Conservation (phyloP, 2,888 invertebrate species). For the Nudaria mundana region DNA sequence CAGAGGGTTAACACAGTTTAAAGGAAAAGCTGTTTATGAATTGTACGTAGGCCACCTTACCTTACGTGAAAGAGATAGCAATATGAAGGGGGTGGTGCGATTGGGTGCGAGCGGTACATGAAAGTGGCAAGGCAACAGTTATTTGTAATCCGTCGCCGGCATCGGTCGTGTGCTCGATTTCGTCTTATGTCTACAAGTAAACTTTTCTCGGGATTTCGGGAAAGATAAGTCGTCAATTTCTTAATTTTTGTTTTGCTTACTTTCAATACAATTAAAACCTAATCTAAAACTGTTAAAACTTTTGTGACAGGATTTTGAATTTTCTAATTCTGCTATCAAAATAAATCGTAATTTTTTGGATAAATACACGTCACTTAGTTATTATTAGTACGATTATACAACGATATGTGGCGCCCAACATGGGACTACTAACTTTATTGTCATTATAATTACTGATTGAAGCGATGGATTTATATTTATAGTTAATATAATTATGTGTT, state of each 20-base stretch:
- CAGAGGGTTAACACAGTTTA: slow-evolving; percentile 56
- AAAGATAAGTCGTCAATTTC: slow-evolving; percentile 58
- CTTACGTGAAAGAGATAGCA: slow-evolving; percentile 53
- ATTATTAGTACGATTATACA: slow-evolving; percentile 7
- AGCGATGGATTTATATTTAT: slow-evolving; percentile 4
- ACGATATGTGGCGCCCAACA: slow-evolving; percentile 41
- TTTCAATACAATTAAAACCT: slow-evolving; percentile 57
- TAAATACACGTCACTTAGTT: slow-evolving; percentile 16
- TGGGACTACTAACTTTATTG: slow-evolving; percentile 23
- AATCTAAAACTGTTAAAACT: slow-evolving; percentile 53
- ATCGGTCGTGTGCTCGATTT: slow-evolving; percentile 45
- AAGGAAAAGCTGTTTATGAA: slow-evolving; percentile 51
- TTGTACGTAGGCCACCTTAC: slow-evolving; percentile 39
- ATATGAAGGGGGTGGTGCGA: slow-evolving; percentile 61
- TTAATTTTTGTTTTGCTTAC: slow-evolving; percentile 74
- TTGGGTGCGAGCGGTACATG: slow-evolving; percentile 43
- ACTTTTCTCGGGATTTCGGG: slow-evolving; percentile 73
- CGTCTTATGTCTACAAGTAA: slow-evolving; percentile 44
- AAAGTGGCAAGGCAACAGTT: slow-evolving; percentile 62
- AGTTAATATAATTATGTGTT: slow-evolving; percentile 1
- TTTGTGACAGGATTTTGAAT: slow-evolving; percentile 44
- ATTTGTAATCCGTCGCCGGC: slow-evolving; percentile 41
- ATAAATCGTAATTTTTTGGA: slow-evolving; percentile 14
- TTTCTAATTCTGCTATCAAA: slow-evolving; percentile 12
- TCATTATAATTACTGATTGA: slow-evolving; percentile 1